Evolutionary conservation across 2,113 vertebrate genomes (phyloP).

Genomic region (Sitta europaea): DNA sequence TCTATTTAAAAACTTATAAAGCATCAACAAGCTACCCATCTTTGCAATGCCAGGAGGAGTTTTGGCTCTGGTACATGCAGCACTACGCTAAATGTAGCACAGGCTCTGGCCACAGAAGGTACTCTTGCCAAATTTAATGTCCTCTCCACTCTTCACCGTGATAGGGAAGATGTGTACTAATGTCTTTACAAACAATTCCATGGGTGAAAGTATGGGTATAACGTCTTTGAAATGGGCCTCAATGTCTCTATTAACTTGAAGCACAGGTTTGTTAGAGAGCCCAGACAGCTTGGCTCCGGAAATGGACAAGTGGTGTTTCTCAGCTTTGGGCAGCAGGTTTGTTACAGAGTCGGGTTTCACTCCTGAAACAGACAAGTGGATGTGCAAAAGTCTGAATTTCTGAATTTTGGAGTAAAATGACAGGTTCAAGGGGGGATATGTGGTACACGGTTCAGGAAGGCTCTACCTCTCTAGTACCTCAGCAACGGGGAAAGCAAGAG

Average conservation of each 20-base stretch:
- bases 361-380: background rate
- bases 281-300: too few species aligned
- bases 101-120: rapidly evolving
- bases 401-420: background rate
- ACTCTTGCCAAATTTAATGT: background rate
- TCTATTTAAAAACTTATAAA: background rate
- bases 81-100: rapidly evolving
- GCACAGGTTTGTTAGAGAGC: background rate
- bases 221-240: background rate
- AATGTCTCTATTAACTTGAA: background rate
- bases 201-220: background rate
- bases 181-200: background rate
- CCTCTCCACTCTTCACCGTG: rapidly evolving
- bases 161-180: background rate
- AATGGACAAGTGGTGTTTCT: background rate
- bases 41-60: background rate
- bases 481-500: background rate
- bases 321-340: background rate
- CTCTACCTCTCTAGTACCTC: background rate
- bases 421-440: background rate
- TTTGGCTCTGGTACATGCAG: background rate
- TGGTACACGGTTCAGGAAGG: rapidly evolving
- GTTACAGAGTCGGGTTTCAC: background rate
- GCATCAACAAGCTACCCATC: background rate
- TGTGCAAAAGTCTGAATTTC: background rate